Evolutionary conservation across 2,888 invertebrate genomes (phyloP), one percentile per base, ranked within the genome.

Genomic region (Rugalucina vietnamica): DNA sequence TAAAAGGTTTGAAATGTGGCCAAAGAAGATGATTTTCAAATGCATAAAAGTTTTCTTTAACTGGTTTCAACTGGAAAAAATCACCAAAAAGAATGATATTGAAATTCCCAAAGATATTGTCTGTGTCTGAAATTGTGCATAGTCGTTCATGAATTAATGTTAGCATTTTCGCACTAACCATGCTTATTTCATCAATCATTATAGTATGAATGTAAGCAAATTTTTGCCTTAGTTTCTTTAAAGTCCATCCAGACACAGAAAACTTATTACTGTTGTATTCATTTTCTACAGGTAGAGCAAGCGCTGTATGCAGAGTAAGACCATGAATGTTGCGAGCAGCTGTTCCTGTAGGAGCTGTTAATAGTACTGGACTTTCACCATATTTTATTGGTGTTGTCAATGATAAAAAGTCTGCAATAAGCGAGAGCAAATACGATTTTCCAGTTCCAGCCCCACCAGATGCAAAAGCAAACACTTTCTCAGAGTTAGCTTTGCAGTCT

Each of bases 121-220:
- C 43, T 12, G 8, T 43, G 18, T 43, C 43, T 12, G 43, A 43
- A 43, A 43, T 43, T 43, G 18, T 43, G 18, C 43, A 43, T 12
- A 43, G 43, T 43, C 43, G 43, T 43, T 43, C 43, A 43, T 43
- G 43, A 43, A 43, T 43, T 43, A 43, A 12, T 43, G 76, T 81
- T 1, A 83, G 50, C 77, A 86, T 77, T 37, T 49, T 18, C 75
- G 37, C 50, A 81, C 82, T 82, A 18, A 86, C 81, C 82, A 86
- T 86, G 60, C 80, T 86, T 21, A 86, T 77, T 74, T 83, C 86
- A 82, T 86, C 82, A 43, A 83, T 72, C 27, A 86, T 72, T 36
- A 86, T 75, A 49, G 86, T 86, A 54, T 39, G 43, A 72, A 85
- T 43, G 18, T 43, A 43, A 43, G 43, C 43, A 18, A 43, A 77